Evolutionary conservation across 2,797 vertebrate genomes (phyloP).

Genomic region (Lophius americanus): DNA sequence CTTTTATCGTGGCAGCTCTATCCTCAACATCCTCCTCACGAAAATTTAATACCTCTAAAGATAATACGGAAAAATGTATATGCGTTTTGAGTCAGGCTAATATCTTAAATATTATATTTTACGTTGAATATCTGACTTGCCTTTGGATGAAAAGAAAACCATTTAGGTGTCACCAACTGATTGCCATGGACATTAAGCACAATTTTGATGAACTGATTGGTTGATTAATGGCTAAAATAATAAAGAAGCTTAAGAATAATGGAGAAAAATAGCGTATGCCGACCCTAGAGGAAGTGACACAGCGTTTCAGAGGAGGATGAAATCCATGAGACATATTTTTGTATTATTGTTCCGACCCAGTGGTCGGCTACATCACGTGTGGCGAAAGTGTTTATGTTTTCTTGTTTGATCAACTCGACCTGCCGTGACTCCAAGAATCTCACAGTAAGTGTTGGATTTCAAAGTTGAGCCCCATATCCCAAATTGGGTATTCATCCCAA

Average conservation of each 20-base stretch:
- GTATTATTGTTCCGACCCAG: too few relatives aligned
- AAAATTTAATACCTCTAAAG: too few relatives aligned
- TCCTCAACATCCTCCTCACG: too few relatives aligned
- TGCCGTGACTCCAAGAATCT: slow-evolving; percentile 29
- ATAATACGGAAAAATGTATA: too few relatives aligned
- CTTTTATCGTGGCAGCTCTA: too few relatives aligned
- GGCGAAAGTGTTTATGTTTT: slow-evolving; percentile 19
- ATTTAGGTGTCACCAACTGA: not conserved
- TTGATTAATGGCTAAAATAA: not conserved
- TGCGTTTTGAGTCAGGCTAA: too few relatives aligned
- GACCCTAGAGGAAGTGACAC: too few relatives aligned
- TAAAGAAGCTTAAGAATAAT: not conserved
- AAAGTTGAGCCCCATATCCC: slow-evolving; percentile 9
- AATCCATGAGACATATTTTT: not conserved
- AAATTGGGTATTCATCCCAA: not conserved
- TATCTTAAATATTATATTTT: too few relatives aligned
- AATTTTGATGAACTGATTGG: not conserved
- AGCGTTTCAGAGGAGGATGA: too few relatives aligned
- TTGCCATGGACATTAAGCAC: not conserved
- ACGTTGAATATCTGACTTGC: too few relatives aligned
- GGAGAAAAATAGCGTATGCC: not conserved
- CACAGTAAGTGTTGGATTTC: slow-evolving; percentile 1
- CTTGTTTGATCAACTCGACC: slow-evolving; percentile 33
- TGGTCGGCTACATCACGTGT: not conserved
- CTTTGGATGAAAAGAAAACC: not conserved